Base-by-base conservation (phyloP, 2,113 vertebrate species). In the Motacilla alba region DNA sequence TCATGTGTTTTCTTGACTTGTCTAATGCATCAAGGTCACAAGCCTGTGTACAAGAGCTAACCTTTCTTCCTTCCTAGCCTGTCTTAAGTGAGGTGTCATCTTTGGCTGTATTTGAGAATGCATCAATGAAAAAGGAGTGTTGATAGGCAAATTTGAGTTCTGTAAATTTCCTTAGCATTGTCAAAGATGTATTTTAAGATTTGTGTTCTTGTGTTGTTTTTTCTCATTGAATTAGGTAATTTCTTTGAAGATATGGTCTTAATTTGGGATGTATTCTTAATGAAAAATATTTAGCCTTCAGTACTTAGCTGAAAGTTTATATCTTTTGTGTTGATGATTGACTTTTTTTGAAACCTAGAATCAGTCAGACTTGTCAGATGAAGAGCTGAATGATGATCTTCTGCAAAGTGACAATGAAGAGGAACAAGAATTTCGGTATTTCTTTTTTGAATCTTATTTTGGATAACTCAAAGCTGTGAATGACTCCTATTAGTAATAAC, bases 361-460 rank as follows among this genome's bases (percentile, higher is more conserved):
- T 97, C 98, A 99, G 16, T 99, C 99, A 50, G 99, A 99, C 97
- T 96, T 98, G 76, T 99, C 99, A 39, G 99, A 99, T 96, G 99
- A 99, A 95, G 99, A 99, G 90, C 97, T 99, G 43, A 99, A 99
- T 52, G 99, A 99, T 88, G 99, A 99, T 97, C 99, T 99, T 93
- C 97, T 99, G 85, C 99, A 99, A 92, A 99, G 99, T 94, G 99
- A 99, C 88, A 99, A 99, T 41, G 99, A 99, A 94, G 99, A 99
- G 18, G 98, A 98, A 47, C 97, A 95, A 85, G 96, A 97, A 87
- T 98, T 98, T 94, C 97, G 98, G 98, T 98, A 97, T 80, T n/a
- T 93, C 15, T 90, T 43, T 60, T 87, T 13, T 80, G 44, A 75
- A 47, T 44, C 9, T n/a, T 89, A 18, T 28, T 59, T 41, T 89